Evolutionary conservation across 2,797 vertebrate genomes (phyloP), one percentile per base, ranked within the genome.

Genomic region (Sparus aurata): DNA sequence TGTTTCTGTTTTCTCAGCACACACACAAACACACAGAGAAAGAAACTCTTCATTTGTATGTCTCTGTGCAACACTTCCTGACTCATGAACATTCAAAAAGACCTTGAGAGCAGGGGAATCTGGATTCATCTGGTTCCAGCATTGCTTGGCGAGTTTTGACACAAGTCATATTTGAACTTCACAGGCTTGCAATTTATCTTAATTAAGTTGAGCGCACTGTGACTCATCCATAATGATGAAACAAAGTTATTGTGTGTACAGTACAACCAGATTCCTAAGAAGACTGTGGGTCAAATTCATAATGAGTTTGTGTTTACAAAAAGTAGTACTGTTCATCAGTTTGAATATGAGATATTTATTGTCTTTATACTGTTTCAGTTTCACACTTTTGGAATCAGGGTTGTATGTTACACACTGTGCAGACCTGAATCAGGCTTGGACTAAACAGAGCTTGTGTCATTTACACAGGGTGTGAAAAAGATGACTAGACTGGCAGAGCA

Each of bases 1-100:
- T 66, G 22, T 83, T 82, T 80, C 70, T 85, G 8, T 80, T 73
- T 74, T n/a, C 12, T 30, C 17, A 43, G 23, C 23, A 34, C 66
- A 27, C 10, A 53, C 22, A 17, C 6, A 30, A 9, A 64, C 8
- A 55, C 20, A 45, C 5, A 69, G n/a, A 60, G 23, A 5, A 43
- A 3, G 38, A 23, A n/a, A 12, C 13, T 13, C 15, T 52, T 27
- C 11, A 12, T 49, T 75, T 57, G 43, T 55, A 10, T 55, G 16
- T 53, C n/a, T 69, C 22, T 50, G 43, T 46, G 38, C 34, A 3
- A 30, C 43, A 52, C 2, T 55, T 74, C 27, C 65, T 22, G 12
- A 69, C 23, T 50, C 27, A 62, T 3, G 30, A 10, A 63, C 58
- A 13, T 52, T 58, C 9, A 66, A 11, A 67, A 41, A 49, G 22